Base-by-base conservation (phyloP, 2,113 vertebrate genomes). In the Toxotes jaculatrix region DNA sequence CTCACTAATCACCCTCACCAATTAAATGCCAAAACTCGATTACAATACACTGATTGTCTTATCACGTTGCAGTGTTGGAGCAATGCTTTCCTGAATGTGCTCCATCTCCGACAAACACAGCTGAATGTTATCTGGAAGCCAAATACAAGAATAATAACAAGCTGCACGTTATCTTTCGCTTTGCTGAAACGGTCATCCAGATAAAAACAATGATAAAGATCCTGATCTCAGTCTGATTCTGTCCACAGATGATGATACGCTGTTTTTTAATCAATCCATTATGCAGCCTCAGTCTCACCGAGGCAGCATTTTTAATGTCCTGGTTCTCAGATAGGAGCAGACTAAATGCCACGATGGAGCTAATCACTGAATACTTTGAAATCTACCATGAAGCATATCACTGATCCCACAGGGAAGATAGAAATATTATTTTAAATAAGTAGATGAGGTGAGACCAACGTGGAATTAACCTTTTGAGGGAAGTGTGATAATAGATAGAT, bases 1-100 rank as follows among this genome's bases (percentile, higher is more conserved):
- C 66, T 74, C 56, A 3, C 61, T 87, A 81, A 90, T 82, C 75
- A 67, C 74, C 43, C 27, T 0, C 17, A 3, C 23, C 36, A 68
- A 80, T 77, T 74, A 69, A 66, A 73, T 1, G 34, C 16, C 59
- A 4, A 63, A 69, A 63, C 79, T 75, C 14, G 4, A 61, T 5
- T 32, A 85, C 84, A 80, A 73, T 31, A 6, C 38, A 1, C 0
- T 4, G 49, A 62, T 51, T 77, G 83, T 83, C 11, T 63, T 32
- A 9, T 83, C 84, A 76, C 60, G 59, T 65, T 68, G 84, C 51
- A 68, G 70, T 19, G 31, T 12, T 34, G 17, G 38, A 66, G 34
- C 21, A 51, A 49, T 0, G 17, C 14, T n/a, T 16, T 36, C 23
- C 10, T 21, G 38, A 43, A 40, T 3, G 11, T 4, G 45, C 21